Base-by-base conservation (phyloP, 2,113 vertebrate species). In the Nyctibius bracteatus region DNA sequence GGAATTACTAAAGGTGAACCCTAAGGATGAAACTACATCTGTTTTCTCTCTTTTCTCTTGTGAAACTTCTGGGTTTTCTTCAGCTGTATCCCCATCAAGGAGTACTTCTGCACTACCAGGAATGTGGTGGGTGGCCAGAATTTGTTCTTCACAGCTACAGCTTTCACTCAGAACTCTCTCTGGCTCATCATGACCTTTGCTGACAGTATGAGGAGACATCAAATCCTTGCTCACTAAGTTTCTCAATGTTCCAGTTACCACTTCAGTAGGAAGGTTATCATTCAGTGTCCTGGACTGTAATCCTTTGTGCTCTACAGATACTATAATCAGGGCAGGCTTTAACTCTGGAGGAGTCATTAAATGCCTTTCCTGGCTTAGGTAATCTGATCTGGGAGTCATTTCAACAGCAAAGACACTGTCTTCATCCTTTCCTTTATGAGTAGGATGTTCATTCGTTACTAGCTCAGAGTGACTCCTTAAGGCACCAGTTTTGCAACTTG, bases 261-360 rank as follows among this genome's bases (percentile, higher is more conserved):
- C 52, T 84, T 95, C 82, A 59, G 31, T 6, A 44, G 39, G 52
- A 71, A 39, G 49, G 25, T 65, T 52, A 43, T 63, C 59, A 59
- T 70, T 95, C 75, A 68, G 73, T 55, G 78, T 79, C 46, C 93
- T 77, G 79, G 95, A 93, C 82, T 97, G 96, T 23, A 95, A 88
- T 54, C 46, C 94, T 87, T 96, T 93, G 74, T 97, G 94, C 51
- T 97, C 95, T 70, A 94, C 91, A 46, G 97, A 79, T 44, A 95
- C 44, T 57, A 90, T 89, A 81, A 97, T 75, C 25, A 96, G 83
- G 8, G 73, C 14, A 47, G 95, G 24, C 61, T 92, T 91, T 87
- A 86, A 71, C 51, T 90, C 72, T 14, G 90, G 39, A 59, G 44
- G 3, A 24, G 65, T 75, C 54, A 82, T 66, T 86, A 85, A 62